A percentile compares a stretch with the other conserved stretches of the same genome.
Evolutionary conservation across 2,888 invertebrate species (phyloP).

Genomic region (Lasioglossum leucozonium): DNA sequence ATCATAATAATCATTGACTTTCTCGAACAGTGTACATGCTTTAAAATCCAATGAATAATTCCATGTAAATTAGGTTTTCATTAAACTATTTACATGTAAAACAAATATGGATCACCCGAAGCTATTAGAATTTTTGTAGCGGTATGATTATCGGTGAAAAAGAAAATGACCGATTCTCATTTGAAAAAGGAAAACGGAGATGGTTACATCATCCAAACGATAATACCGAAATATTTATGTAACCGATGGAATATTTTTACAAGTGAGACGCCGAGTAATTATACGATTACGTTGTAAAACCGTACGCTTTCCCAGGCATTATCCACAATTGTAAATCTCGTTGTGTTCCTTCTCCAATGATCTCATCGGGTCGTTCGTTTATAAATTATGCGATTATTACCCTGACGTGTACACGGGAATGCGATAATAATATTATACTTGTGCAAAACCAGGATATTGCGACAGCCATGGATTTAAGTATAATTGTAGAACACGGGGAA

Average conservation of each 20-base stretch:
- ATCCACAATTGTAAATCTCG: not conserved
- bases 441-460: not conserved
- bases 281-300: not conserved
- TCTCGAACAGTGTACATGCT: no score
- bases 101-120: no score
- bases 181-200: no score
- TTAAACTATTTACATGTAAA: no score
- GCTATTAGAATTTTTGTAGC: not conserved
- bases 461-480: no score
- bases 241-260: not conserved
- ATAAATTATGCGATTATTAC: constrained; percentile 1
- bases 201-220: not conserved
- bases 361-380: not conserved
- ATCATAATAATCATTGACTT: no score
- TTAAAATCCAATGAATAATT: no score
- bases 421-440: not conserved
- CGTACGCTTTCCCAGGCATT: not conserved
- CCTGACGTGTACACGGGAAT: not conserved
- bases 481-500: not conserved
- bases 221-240: not conserved
- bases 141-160: not conserved
- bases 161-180: not conserved
- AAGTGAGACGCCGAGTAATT: not conserved
- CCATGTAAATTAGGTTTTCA: no score
- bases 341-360: not conserved